Evolutionary conservation across 2,113 vertebrate species (phyloP).

Genomic region (Forbesichthys agassizii): DNA sequence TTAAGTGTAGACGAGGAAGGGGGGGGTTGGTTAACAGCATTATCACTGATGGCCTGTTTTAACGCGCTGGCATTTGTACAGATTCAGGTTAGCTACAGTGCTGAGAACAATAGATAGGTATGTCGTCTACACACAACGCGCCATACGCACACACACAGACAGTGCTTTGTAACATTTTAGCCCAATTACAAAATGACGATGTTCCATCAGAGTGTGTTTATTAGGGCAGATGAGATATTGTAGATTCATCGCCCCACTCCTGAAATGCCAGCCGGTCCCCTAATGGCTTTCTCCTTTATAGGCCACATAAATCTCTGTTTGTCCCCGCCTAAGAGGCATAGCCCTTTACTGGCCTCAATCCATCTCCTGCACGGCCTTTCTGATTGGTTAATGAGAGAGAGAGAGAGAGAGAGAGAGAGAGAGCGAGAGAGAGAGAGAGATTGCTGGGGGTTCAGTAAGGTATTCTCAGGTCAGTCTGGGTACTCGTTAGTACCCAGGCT

Average conservation of each 20-base stretch:
- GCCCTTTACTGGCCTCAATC: conserved; percentile 54
- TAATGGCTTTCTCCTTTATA: conserved; percentile 67
- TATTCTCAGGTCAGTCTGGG: conserved; percentile 19
- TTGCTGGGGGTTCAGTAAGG: conserved; percentile 33
- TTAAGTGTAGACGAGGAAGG: neutral
- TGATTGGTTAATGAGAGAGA: conserved; percentile 66
- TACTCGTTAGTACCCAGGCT: conserved; percentile 37
- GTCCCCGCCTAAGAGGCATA: conserved; percentile 45
- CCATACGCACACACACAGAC: conserved; percentile 6
- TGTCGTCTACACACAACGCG: conserved; percentile 18
- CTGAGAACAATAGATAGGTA: conserved; percentile 47
- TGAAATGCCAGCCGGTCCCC: conserved; percentile 65
- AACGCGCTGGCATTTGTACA: conserved; percentile 23
- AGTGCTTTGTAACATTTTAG: conserved; percentile 29
- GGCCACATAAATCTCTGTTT: conserved; percentile 71
- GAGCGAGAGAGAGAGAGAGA: conserved; percentile 13
- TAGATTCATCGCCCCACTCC: conserved; percentile 44
- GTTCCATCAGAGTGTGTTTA: conserved; percentile 52
- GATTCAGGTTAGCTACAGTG: conserved; percentile 31
- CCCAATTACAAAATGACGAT: conserved; percentile 33
- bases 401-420: conserved; percentile 21
- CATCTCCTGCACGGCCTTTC: conserved; percentile 24
- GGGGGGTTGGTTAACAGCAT: no score
- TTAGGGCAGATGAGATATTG: conserved; percentile 61
- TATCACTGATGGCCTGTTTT: no score